Conservation (phyloP, 2,888 invertebrate genomes). For the Caenorhabditis sp. region DNA sequence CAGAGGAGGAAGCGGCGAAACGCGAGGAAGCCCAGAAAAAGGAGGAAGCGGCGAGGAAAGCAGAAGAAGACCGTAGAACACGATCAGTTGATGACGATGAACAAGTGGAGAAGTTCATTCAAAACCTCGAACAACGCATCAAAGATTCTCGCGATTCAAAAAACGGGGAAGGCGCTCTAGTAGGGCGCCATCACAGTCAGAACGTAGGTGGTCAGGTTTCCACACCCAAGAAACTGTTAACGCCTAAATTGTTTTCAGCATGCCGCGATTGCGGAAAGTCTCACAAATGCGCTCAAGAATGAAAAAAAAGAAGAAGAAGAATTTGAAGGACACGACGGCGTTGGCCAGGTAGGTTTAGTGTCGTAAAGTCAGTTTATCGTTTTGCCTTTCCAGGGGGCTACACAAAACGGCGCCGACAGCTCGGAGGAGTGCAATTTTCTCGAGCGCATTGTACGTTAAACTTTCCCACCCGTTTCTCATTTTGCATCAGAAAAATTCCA, state of each 20-base stretch:
- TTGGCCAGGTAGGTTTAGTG: slow-evolving; percentile 28
- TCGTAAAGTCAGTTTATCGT: slow-evolving; percentile 40
- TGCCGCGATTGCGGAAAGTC: slow-evolving; percentile 45
- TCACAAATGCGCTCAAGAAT: slow-evolving; percentile 43
- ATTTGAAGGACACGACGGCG: slow-evolving; percentile 22
- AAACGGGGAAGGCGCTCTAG: slow-evolving; percentile 57
- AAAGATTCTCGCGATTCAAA: slow-evolving; percentile 41
- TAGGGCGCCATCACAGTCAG: slow-evolving; percentile 44
- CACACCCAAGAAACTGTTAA: neutral
- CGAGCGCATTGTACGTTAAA: slow-evolving; percentile 31
- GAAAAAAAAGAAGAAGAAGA: neutral
- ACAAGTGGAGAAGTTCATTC: slow-evolving; percentile 22
- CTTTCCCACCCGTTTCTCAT: neutral
- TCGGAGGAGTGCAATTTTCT: slow-evolving; percentile 36
- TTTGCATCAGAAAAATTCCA: neutral
- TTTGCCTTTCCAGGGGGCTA: slow-evolving; percentile 38
- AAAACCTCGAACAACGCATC: slow-evolving; percentile 18
- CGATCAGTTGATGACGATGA: slow-evolving; percentile 27
- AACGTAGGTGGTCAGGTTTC: slow-evolving; percentile 19
- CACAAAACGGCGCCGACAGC: slow-evolving; percentile 40
- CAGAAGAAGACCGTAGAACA: slow-evolving; percentile 15
- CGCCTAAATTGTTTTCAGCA: slow-evolving; percentile 15
- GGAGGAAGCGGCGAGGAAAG: slow-evolving; percentile 4
- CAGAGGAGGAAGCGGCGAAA: slow-evolving; percentile 1
- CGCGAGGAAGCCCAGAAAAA: neutral